Base-by-base conservation (phyloP, 1,140 invertebrate species). In the Rhyacophila brunnea region DNA sequence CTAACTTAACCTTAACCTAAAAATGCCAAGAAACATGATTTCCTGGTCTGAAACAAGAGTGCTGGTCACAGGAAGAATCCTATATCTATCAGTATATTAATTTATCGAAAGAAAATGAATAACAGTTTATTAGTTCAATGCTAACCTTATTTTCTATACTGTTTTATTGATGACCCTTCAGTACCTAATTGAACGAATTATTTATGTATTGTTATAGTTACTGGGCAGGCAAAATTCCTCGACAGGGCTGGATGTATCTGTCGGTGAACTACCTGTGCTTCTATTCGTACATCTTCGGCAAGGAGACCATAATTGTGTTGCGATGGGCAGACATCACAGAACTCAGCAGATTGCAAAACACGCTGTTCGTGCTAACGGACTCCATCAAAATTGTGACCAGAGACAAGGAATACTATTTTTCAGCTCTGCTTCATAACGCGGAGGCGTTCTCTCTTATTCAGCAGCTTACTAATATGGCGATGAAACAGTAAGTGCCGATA, bases 251-350 rank as follows among this genome's bases (percentile, higher is more conserved):
- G 88, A 79, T 99, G 66, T 99, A 98, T 73, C 83, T 99, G 11
- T 96, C 95, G 45, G 86, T 99, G 42, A 94, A 96, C 71, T 93
- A 97, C 73, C 81, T 97, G 68, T 97, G 93, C 71, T 99, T 99
- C 77, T 93, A 98, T 75, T 92, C 95, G 4, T 96, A 93, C 68
- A 88, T 98, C 68, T 84, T 98, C 71, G 93, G 95, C 13, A 88
- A 86, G 58, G 92, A 97, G 73, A 92, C 90, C 6, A 92, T 92
- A 70, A 79, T 98, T 15, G 87, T 91, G 57, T 85, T 98, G 42
- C 81, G 93, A 70, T 91, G 91, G 91, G 86, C 88, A 52, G 89
- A 92, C 66, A 86, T 92, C 15, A 85, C 82, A 0, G 84, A 84
- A 66, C 74, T 95, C 7, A 84, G 84, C 23, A 89, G 87, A 74